Evolutionary conservation across 2,888 invertebrate species (phyloP).

Genomic region (Phengaris arion): DNA sequence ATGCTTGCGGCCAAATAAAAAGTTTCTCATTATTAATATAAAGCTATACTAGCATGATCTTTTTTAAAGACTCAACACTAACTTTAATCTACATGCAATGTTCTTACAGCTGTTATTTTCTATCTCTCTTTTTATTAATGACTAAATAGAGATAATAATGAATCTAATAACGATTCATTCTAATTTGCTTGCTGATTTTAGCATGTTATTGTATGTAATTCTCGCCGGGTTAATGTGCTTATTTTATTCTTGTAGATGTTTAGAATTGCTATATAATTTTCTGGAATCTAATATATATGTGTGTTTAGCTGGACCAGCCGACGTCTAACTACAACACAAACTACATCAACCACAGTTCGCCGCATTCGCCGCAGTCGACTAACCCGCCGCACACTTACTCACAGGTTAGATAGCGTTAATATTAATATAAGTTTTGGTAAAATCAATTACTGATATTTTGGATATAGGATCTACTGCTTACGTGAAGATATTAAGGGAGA

Average conservation of each 20-base stretch:
- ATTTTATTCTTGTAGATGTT: conserved; percentile 21
- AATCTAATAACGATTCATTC: neutral
- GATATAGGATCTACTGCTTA: too few relatives aligned
- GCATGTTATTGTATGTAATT: neutral
- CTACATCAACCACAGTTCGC: conserved; percentile 72
- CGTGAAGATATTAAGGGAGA: too few relatives aligned
- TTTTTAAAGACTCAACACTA: too few relatives aligned
- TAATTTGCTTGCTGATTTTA: conserved; percentile 3
- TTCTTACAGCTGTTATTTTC: neutral
- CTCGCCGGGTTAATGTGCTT: conserved; percentile 20
- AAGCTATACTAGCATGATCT: too few relatives aligned
- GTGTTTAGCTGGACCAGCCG: conserved; percentile 65
- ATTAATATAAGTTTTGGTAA: too few relatives aligned
- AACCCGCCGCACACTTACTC: conserved; percentile 70
- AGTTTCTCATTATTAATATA: too few relatives aligned
- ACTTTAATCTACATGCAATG: neutral
- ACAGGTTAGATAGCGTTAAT: conserved; percentile 53
- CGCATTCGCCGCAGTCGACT: conserved; percentile 64
- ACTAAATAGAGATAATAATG: neutral
- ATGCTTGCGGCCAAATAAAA: too few relatives aligned
- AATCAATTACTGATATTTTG: too few relatives aligned
- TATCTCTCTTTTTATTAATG: neutral
- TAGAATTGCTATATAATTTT: neutral
- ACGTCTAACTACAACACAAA: conserved; percentile 66
- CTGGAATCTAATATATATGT: neutral